Evolutionary conservation across 1,140 invertebrate species (phyloP).

Genomic region (Rhopalosiphum maidis): DNA sequence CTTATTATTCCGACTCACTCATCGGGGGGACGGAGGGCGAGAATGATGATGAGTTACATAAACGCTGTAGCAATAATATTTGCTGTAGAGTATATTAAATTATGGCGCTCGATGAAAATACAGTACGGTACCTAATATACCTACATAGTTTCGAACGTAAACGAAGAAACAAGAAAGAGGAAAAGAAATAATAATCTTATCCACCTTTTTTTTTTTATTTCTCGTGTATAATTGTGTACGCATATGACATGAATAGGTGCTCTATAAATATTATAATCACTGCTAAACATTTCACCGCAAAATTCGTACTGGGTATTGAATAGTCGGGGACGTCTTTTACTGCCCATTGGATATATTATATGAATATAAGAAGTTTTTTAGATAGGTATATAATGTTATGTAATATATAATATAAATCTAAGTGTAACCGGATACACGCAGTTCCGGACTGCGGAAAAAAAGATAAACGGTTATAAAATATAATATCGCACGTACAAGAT

Average conservation of each 20-base stretch:
- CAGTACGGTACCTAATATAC: not conserved
- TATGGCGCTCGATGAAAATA: not conserved
- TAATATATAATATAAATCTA: not conserved
- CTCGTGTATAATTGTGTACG: not conserved
- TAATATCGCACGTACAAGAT: slow-evolving; percentile 7
- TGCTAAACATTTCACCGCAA: not conserved
- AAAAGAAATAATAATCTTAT: not conserved
- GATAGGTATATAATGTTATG: not conserved
- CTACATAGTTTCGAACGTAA: not conserved
- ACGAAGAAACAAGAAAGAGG: not conserved
- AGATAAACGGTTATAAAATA: not conserved
- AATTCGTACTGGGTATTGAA: not conserved
- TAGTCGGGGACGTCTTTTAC: not conserved
- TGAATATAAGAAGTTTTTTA: not conserved
- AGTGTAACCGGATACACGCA: slow-evolving; percentile 9
- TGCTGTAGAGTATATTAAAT: not conserved
- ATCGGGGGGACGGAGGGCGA: not conserved
- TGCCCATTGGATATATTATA: not conserved
- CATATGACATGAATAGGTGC: not conserved
- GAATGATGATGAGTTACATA: not conserved
- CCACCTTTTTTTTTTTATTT: not conserved
- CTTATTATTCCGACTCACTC: not conserved
- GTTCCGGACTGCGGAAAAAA: slow-evolving; percentile 20
- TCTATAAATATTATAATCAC: not conserved
- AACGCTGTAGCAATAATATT: not conserved